Evolutionary conservation across 2,888 invertebrate species (phyloP).

Genomic region (Andrena trimmerana): DNA sequence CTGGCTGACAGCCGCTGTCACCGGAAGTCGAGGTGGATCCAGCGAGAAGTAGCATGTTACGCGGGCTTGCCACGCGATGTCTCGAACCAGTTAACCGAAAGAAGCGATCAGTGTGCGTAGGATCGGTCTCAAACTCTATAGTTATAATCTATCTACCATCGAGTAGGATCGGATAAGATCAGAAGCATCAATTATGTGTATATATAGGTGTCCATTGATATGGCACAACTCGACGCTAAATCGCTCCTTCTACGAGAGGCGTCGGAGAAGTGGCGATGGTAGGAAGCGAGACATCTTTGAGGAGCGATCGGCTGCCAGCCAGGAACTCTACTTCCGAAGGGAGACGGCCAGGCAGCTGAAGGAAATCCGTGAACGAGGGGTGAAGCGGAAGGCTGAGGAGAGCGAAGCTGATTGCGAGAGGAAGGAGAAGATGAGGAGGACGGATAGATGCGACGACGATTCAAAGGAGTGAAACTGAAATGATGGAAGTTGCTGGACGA

Average conservation of each 20-base stretch:
- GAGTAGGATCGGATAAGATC: too few species aligned
- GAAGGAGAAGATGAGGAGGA: background rate
- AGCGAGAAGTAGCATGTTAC: slow-evolving; percentile 36
- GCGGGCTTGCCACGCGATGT: slow-evolving; percentile 39
- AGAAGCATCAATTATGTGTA: background rate
- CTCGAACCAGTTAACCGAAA: slow-evolving; percentile 35
- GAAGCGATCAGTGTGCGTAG: slow-evolving; percentile 2
- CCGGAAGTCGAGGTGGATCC: background rate
- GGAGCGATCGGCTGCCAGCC: slow-evolving; percentile 77
- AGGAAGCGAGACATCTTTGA: slow-evolving; percentile 80
- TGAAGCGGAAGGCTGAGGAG: slow-evolving; percentile 14
- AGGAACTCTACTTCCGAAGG: slow-evolving; percentile 80
- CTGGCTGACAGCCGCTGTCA: background rate
- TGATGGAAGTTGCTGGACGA: too few species aligned
- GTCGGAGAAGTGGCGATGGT: slow-evolving; percentile 78
- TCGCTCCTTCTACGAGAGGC: slow-evolving; percentile 70
- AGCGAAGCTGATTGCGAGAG: too few species aligned
- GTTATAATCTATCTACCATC: background rate
- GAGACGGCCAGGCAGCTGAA: slow-evolving; percentile 77
- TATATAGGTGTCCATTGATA: background rate
- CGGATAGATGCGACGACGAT: background rate
- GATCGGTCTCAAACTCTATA: background rate
- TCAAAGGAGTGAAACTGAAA: background rate
- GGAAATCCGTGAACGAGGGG: slow-evolving; percentile 53
- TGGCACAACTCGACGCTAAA: background rate